Evolutionary conservation across 2,113 vertebrate species (phyloP).

Genomic region (Pandion haliaetus): DNA sequence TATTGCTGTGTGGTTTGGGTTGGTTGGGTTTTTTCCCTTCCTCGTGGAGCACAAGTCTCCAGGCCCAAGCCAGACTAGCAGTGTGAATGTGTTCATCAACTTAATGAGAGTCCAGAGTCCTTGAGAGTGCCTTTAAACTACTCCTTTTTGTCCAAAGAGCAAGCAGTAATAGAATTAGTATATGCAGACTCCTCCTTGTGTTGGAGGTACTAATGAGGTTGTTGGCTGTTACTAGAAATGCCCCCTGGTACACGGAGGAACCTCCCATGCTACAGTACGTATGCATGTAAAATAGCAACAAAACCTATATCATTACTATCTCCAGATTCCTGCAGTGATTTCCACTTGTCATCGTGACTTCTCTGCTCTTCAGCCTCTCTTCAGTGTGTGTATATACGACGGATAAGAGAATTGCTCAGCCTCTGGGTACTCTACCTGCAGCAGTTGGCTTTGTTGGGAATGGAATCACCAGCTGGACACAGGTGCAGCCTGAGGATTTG

Average conservation of each 20-base stretch:
- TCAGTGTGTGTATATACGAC: not conserved
- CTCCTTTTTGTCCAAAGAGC: not conserved
- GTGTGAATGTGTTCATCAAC: not conserved
- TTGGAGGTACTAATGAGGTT: not conserved
- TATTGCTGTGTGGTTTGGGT: not conserved
- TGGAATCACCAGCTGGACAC: not conserved
- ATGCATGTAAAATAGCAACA: not conserved
- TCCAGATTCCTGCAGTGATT: not conserved
- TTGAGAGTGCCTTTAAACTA: not conserved
- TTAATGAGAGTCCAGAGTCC: not conserved
- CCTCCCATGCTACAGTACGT: not conserved
- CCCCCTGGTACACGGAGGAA: not conserved
- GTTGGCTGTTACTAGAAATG: not conserved
- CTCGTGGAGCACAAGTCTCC: not conserved
- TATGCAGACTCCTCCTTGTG: not conserved
- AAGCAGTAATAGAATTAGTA: not conserved
- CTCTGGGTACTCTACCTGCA: not conserved
- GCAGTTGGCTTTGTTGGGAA: not conserved
- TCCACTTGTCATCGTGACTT: not conserved
- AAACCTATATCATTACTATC: rapidly evolving
- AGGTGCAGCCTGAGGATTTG: not conserved
- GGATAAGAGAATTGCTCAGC: not conserved
- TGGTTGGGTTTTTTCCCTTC: not conserved
- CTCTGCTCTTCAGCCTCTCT: not conserved
- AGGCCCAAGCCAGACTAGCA: not conserved